Percentiles rank a stretch among this genome's conserved stretches.
phyloP scores from a whole-genome alignment of 2,888 invertebrate species.

The Stenodera caucasica region DNA sequence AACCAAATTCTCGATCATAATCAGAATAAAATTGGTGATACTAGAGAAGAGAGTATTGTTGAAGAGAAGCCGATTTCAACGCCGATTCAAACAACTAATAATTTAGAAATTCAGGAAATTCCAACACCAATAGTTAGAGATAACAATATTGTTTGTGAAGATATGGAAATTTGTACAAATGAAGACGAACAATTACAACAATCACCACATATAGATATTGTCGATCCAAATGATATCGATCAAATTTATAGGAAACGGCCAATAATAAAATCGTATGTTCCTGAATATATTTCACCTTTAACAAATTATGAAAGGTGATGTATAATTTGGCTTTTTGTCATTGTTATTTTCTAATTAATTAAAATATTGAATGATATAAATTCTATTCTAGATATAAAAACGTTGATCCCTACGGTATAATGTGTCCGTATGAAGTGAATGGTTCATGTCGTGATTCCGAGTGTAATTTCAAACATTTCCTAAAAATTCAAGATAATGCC shows the following conservation, averaged over 20 bases:
- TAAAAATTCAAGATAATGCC: constrained; percentile 15
- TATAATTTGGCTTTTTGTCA: background rate
- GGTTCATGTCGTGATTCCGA: constrained; percentile 52
- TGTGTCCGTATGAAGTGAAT: constrained; percentile 52
- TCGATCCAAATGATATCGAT: constrained; percentile 43
- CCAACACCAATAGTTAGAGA: background rate
- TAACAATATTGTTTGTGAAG: constrained; percentile 20
- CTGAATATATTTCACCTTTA: constrained; percentile 50
- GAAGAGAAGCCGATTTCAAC: background rate
- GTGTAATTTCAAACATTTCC: constrained; percentile 48
- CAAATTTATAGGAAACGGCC: constrained; percentile 30
- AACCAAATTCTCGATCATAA: background rate
- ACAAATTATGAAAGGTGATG: constrained; percentile 44
- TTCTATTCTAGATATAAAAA: constrained; percentile 29
- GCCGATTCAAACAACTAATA: constrained; percentile 17
- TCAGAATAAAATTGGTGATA: background rate
- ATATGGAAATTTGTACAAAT: constrained; percentile 27
- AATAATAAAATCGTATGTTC: constrained; percentile 25
- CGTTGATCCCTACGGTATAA: constrained; percentile 47
- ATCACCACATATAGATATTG: constrained; percentile 21
- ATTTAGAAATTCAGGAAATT: background rate
- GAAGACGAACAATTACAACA: background rate
- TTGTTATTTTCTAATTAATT: constrained; percentile 5
- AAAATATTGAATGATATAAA: constrained; percentile 3
- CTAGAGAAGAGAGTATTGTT: background rate